Evolutionary conservation across 2,888 invertebrate species (phyloP).

Genomic region (Melieria omissa): DNA sequence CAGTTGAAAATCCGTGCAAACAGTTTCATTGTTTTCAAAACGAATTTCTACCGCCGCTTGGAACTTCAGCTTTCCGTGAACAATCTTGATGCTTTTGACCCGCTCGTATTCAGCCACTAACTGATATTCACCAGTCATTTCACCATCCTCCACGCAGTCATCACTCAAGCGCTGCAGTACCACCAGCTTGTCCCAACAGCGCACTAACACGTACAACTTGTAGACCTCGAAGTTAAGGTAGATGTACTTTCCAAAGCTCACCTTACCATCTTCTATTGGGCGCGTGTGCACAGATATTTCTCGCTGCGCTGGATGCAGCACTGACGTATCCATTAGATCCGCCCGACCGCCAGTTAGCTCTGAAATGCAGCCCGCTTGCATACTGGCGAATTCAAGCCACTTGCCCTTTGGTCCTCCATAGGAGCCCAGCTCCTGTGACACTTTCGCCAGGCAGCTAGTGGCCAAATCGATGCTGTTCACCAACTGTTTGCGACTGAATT

Average conservation of each 20-base stretch:
- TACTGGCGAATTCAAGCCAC: constrained; percentile 10
- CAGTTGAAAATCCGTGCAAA: constrained; percentile 55
- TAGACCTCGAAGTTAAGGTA: constrained; percentile 48
- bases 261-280: constrained; percentile 6
- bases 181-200: constrained; percentile 58
- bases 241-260: constrained; percentile 58
- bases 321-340: constrained; percentile 16
- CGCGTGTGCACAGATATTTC: background rate
- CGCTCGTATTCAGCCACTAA: constrained; percentile 51
- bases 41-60: constrained; percentile 52
- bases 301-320: background rate
- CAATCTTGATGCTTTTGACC: constrained; percentile 49
- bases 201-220: constrained; percentile 54
- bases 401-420: constrained; percentile 52
- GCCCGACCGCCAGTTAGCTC: too few species aligned
- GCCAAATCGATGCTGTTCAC: constrained; percentile 52
- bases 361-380: constrained; percentile 7
- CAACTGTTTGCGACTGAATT: constrained; percentile 53
- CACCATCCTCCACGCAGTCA: too few species aligned
- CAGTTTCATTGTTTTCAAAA: constrained; percentile 43
- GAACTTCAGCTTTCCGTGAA: constrained; percentile 48
- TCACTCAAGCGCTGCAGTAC: constrained; percentile 46
- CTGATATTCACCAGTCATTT: constrained; percentile 24
- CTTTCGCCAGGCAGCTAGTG: constrained; percentile 42
- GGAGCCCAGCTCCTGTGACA: constrained; percentile 35